Conservation (phyloP, 2,797 vertebrate genomes). For the Tauraco hartlaubi region DNA sequence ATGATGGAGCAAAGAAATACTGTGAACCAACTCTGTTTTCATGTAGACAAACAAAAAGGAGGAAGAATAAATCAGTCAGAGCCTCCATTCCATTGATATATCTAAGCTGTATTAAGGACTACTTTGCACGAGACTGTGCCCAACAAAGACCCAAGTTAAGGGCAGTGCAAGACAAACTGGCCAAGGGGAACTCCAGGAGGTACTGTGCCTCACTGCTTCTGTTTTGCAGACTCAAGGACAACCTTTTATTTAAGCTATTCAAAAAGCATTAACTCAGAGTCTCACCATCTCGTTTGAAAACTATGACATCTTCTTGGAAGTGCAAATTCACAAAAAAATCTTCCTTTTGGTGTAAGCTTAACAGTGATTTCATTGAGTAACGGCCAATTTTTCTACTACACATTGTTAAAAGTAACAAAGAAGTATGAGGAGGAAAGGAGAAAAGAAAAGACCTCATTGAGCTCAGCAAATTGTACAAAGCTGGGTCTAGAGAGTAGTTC, state of each 20-base stretch:
- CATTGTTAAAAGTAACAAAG: slow-evolving; percentile 71
- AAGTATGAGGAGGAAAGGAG: slow-evolving; percentile 49
- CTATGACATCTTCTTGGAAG: slow-evolving; percentile 65
- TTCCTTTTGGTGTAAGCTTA: slow-evolving; percentile 59
- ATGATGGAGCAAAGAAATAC: background rate
- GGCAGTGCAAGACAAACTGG: slow-evolving; percentile 28
- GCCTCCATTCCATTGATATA: slow-evolving; percentile 18
- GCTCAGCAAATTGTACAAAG: slow-evolving; percentile 70
- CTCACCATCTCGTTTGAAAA: slow-evolving; percentile 52
- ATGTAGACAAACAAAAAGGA: slow-evolving; percentile 14
- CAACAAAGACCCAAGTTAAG: slow-evolving; percentile 32
- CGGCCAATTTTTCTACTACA: slow-evolving; percentile 70
- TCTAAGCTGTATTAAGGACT: slow-evolving; percentile 27
- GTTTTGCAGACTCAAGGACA: slow-evolving; percentile 45
- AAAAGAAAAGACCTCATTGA: slow-evolving; percentile 58
- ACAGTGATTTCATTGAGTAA: slow-evolving; percentile 71
- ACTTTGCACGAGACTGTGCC: slow-evolving; percentile 2
- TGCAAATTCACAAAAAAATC: slow-evolving; percentile 52
- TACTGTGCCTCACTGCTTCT: slow-evolving; percentile 45
- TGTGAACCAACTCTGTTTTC: background rate
- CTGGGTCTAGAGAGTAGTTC: slow-evolving; percentile 59
- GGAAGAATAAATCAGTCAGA: slow-evolving; percentile 22
- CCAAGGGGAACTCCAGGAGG: slow-evolving; percentile 46
- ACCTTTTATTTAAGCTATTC: slow-evolving; percentile 55
- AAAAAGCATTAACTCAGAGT: slow-evolving; percentile 62